Percentiles rank a stretch among this genome's conserved stretches.
phyloP scores from a whole-genome alignment of 2,113 vertebrate species.

The Amblyopsis rosae region DNA sequence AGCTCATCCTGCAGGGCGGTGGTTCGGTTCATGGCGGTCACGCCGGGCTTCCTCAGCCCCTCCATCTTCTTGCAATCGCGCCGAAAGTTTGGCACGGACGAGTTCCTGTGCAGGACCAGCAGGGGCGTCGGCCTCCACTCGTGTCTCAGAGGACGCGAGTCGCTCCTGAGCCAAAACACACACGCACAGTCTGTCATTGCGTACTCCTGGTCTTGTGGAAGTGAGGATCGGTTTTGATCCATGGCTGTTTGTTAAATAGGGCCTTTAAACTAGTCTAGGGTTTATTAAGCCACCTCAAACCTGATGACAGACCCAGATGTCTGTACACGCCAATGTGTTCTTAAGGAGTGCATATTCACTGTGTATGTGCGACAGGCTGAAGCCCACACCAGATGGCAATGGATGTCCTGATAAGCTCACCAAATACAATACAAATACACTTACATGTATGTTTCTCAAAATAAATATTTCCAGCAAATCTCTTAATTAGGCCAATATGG shows the following conservation, averaged over 20 bases:
- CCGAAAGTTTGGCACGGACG: conserved; percentile 95
- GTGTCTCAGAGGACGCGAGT: conserved; percentile 90
- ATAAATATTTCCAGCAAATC: too few species aligned
- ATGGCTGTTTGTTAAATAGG: too few species aligned
- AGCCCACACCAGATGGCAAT: too few species aligned
- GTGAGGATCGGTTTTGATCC: too few species aligned
- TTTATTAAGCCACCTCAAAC: not conserved
- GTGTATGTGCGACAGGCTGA: too few species aligned
- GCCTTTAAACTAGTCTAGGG: not conserved
- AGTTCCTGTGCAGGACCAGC: conserved; percentile 93
- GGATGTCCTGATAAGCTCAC: too few species aligned
- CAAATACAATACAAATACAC: too few species aligned
- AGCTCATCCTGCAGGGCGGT: conserved; percentile 95
- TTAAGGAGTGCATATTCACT: too few species aligned
- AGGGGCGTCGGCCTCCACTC: conserved; percentile 96
- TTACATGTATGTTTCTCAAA: too few species aligned
- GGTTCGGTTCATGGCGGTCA: conserved; percentile 90
- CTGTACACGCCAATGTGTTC: too few species aligned
- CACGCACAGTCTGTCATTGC: not conserved
- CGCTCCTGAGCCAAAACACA: conserved; percentile 78
- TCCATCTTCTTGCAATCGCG: conserved; percentile 90
- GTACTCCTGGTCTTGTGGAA: not conserved
- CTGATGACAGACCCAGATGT: not conserved
- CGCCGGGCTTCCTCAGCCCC: conserved; percentile 88
- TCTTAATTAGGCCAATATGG: too few species aligned